Conservation (phyloP, 2,113 vertebrate species). For the Rhea pennata region DNA sequence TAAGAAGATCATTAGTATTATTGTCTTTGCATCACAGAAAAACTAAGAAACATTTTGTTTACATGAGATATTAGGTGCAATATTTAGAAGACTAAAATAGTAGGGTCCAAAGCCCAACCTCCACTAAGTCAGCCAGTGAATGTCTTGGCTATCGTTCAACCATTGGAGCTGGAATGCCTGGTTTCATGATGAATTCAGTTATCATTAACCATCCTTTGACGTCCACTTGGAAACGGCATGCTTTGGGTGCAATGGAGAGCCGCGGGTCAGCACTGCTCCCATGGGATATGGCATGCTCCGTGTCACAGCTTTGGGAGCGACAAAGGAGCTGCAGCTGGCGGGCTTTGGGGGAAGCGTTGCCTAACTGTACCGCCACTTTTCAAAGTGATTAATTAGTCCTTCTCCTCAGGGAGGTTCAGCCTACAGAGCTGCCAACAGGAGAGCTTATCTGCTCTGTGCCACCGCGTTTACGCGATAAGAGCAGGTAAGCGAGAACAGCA, state of each 20-base stretch:
- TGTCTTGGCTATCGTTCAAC: too few species aligned
- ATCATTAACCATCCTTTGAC: neutral
- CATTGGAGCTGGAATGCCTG: too few species aligned
- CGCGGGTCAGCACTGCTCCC: fast-evolving
- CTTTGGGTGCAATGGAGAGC: fast-evolving
- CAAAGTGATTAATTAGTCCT: fast-evolving
- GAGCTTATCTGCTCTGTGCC: neutral
- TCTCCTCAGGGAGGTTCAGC: neutral
- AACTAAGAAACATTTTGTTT: neutral
- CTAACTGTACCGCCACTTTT: neutral
- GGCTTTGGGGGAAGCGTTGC: neutral
- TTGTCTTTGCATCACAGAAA: neutral
- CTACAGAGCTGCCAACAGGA: fast-evolving
- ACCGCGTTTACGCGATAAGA: fast-evolving
- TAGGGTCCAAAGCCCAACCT: fast-evolving
- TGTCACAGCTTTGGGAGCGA: neutral
- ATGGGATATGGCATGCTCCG: fast-evolving
- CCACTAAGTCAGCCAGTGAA: fast-evolving
- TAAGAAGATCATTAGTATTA: neutral
- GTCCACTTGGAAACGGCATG: fast-evolving
- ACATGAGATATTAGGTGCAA: fast-evolving
- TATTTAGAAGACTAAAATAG: fast-evolving
- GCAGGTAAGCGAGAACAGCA: neutral
- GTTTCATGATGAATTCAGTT: fast-evolving
- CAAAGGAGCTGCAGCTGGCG: neutral